Base-by-base conservation (phyloP, 2,888 invertebrate species). In the Uloborus plumipes region DNA sequence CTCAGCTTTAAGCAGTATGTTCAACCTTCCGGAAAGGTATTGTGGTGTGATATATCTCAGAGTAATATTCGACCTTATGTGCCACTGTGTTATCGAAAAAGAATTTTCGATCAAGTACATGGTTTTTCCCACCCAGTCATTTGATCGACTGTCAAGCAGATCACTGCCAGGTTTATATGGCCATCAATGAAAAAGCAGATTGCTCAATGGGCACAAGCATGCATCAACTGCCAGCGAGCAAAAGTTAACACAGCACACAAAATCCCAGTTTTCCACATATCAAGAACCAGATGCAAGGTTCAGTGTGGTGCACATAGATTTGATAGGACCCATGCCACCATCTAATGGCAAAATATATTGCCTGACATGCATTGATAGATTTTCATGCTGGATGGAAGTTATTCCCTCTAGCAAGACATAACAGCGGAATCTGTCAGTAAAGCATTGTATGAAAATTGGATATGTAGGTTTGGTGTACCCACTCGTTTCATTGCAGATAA, bases 351-450 rank as follows among this genome's bases (percentile, higher is more conserved):
- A 26, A 3, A 51, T n/a, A 31, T 26, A 15, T 53, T 67, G n/a
- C 3, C 20, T 31, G 7, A 53, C 26, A 50, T 76, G 20, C 50
- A 62, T 73, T 67, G 47, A 62, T 71, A 2, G 26, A 3, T 26
- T 26, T 26, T 26, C 89, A 0, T 86, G 89, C 9, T 90, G 89
- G 89, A 87, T 88, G n/a, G 89, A 89, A 82, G 88, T 86, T 0
- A 83, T 87, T 6, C 89, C 89, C 0, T 59, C n/a, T 89, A 0
- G 16, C 47, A n/a, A n/a, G 0, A 89, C 71, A 89, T 89, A n/a
- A 88, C 88, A 0, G 89, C 89, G 0, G 88, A 88, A 75, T 88
- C 88, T 0, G 87, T 88, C 2, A 89, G 88, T 2, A 73, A 84
- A 22, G 87, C 88, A 2, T 86, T 90, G 13, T 72, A 88, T 31